Evolutionary conservation across 2,888 invertebrate species (phyloP).

Genomic region (Mellilla xanthometata): DNA sequence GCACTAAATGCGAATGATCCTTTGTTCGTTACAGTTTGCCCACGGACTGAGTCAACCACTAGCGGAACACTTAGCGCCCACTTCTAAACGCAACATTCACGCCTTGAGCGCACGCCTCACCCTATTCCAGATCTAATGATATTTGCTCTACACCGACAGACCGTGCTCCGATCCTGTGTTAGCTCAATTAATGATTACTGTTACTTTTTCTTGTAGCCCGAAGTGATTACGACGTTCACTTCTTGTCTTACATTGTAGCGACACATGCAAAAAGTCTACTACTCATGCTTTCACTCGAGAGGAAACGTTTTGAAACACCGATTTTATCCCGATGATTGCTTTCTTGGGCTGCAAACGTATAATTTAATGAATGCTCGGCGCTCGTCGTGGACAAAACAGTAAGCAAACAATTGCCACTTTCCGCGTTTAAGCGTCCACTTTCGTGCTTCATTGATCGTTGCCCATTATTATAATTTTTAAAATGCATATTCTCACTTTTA

Average conservation of each 20-base stretch:
- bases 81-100: slow-evolving; percentile 60
- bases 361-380: slow-evolving; percentile 67
- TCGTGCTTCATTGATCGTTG: slow-evolving; percentile 54
- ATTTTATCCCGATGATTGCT: slow-evolving; percentile 59
- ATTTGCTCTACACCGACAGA: slow-evolving; percentile 61
- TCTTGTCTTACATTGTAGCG: slow-evolving; percentile 36
- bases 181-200: slow-evolving; percentile 46
- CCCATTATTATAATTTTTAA: slow-evolving; percentile 61
- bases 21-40: slow-evolving; percentile 71
- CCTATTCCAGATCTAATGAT: slow-evolving; percentile 56
- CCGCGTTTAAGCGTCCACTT: slow-evolving; percentile 51
- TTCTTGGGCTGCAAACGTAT: slow-evolving; percentile 65
- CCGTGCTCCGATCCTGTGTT: slow-evolving; percentile 51
- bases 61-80: slow-evolving; percentile 65
- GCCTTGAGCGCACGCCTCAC: slow-evolving; percentile 48
- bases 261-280: slow-evolving; percentile 38
- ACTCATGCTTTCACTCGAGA: slow-evolving; percentile 61
- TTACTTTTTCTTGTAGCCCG: slow-evolving; percentile 28
- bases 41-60: slow-evolving; percentile 67
- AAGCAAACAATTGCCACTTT: slow-evolving; percentile 56
- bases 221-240: slow-evolving; percentile 31
- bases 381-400: slow-evolving; percentile 54
- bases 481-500: slow-evolving; percentile 63
- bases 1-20: slow-evolving; percentile 68
- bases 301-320: slow-evolving; percentile 45